Base-by-base conservation (phyloP, 2,888 invertebrate genomes). In the Tetragnatha montana region DNA sequence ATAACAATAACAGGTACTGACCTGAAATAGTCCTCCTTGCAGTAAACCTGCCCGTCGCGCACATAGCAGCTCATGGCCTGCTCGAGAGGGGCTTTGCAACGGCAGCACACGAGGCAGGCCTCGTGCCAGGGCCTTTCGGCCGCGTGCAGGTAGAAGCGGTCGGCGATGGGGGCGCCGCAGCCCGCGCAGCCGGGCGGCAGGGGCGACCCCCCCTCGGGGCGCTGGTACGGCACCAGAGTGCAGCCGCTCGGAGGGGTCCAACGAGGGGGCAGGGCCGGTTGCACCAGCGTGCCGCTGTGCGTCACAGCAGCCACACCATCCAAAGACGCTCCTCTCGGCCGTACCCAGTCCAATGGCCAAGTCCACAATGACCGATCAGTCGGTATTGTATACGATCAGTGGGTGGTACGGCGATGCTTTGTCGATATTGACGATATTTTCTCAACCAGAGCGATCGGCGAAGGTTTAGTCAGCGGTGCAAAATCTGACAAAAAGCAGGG, bases 11-110 rank as follows among this genome's bases (percentile, higher is more conserved):
- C 7, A 19, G 19, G 0, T 2, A 94, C 96, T 96, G 93, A 98
- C 98, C 97, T 96, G 95, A 97, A 97, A 94, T 98, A 98, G 94
- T 98, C 98, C 93, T 97, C 97, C 95, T 98, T 98, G 95, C 98
- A 98, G 94, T 97, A 98, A 93, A 98, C 98, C 93, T 97, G 96
- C 92, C 97, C 97, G 93, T 98, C 97, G 92, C 97, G 95, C 92
- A 97, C 96, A 94, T 97, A 98, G 94, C 98, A 98, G 92, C 98
- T 96, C 93, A 96, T 96, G 94, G 98, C 97, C 4, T 97, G 96
- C 94, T 98, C 98, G 92, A 98, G 95, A 4, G 96, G 96, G 94
- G 96, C 96, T 93, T 97, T 95, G 94, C 98, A 98, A 93, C 97
- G 96, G 93, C 96, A 96, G 94, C 98, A 98, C 93, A 97, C 96